Evolutionary conservation across 2,113 vertebrate species (phyloP).

Genomic region (Tringa solitaria): DNA sequence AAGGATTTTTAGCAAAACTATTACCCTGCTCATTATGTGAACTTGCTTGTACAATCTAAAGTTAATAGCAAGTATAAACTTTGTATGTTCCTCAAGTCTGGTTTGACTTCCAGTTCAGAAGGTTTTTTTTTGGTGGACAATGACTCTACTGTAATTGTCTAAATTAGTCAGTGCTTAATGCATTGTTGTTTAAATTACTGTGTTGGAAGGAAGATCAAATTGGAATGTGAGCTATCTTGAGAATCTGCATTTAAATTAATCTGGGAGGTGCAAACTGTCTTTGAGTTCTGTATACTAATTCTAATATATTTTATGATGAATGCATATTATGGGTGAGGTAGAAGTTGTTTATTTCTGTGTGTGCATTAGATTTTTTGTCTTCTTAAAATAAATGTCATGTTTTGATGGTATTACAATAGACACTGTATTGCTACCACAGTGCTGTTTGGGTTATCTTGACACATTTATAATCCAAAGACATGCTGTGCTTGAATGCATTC

Average conservation of each 20-base stretch:
- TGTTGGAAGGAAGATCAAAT: not conserved
- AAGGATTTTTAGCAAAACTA: slow-evolving; percentile 81
- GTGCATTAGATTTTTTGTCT: not conserved
- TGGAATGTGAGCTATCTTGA: not conserved
- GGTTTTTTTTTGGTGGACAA: not conserved
- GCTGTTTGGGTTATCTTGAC: not conserved
- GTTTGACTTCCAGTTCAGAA: not conserved
- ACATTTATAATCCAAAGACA: not conserved
- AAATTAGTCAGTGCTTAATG: not conserved
- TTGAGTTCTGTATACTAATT: not conserved
- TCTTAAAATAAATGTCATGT: not conserved
- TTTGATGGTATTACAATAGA: not conserved
- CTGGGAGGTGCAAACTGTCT: not conserved
- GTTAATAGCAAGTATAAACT: slow-evolving; percentile 62
- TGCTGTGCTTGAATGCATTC: not conserved
- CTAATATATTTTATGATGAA: not conserved
- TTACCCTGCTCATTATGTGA: slow-evolving; percentile 86
- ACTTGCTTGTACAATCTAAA: slow-evolving; percentile 83
- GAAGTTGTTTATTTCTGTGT: not conserved
- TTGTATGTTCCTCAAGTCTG: not conserved
- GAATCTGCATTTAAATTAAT: not conserved
- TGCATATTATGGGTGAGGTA: not conserved
- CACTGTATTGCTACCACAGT: not conserved
- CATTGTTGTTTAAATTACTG: not conserved
- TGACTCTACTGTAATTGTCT: not conserved